Conservation (phyloP, 2,888 invertebrate species). For the Lithophane socia region DNA sequence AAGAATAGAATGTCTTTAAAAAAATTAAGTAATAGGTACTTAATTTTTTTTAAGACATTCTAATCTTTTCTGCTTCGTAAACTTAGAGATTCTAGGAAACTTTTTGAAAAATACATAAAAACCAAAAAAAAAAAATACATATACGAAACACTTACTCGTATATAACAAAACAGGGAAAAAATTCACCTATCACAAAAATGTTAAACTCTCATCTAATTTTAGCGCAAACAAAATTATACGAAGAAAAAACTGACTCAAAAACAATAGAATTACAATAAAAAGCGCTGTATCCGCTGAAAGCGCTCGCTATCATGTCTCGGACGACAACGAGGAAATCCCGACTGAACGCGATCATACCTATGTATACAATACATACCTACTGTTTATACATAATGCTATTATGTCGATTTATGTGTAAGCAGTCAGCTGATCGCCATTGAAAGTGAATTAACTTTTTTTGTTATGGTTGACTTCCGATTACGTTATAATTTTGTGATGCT, state of each 20-base stretch:
- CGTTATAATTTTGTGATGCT: slow-evolving; percentile 2
- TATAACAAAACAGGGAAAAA: neutral
- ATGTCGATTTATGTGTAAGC: slow-evolving; percentile 83
- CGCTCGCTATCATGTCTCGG: slow-evolving; percentile 77
- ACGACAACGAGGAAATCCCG: slow-evolving; percentile 82
- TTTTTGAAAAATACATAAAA: neutral
- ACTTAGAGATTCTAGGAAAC: neutral
- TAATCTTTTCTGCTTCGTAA: neutral
- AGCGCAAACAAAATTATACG: slow-evolving; percentile 30
- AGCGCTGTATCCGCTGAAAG: slow-evolving; percentile 79
- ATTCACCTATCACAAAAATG: slow-evolving; percentile 3
- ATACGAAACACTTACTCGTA: neutral
- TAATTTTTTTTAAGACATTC: too few species aligned
- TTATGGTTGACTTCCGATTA: slow-evolving; percentile 36
- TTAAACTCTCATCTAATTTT: slow-evolving; percentile 1
- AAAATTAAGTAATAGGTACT: neutral
- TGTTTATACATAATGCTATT: slow-evolving; percentile 77
- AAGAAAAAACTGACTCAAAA: slow-evolving; percentile 38
- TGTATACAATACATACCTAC: slow-evolving; percentile 66
- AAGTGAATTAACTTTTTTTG: slow-evolving; percentile 73
- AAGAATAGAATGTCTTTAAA: neutral
- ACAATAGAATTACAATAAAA: slow-evolving; percentile 57
- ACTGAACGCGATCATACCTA: slow-evolving; percentile 72
- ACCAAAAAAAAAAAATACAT: too few species aligned
- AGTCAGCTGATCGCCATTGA: slow-evolving; percentile 84